These are phyloP conservation scores for Philotrypesis tridentata DNA, from an alignment of 1,140 invertebrate species.

Conservation along the genomic window DNA sequence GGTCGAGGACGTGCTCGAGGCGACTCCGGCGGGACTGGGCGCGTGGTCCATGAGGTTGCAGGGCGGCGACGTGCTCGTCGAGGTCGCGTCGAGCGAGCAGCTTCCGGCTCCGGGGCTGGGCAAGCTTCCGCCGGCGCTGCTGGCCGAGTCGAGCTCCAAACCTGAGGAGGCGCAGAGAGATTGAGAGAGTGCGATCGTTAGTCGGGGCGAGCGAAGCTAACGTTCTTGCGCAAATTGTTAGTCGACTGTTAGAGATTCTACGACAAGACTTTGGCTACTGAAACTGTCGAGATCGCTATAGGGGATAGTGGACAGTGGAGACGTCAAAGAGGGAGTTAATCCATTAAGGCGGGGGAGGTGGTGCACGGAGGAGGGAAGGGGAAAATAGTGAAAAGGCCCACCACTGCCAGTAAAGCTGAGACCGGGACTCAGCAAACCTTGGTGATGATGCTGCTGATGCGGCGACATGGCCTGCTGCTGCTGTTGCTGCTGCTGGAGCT, in stretches of 20 bases:
- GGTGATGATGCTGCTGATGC: constrained; percentile 76
- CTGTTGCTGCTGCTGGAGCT: constrained; percentile 75
- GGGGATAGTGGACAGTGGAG: background rate
- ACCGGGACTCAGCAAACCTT: constrained; percentile 78
- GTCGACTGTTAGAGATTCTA: background rate
- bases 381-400: constrained; percentile 55
- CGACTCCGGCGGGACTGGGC: constrained; percentile 78
- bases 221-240: constrained; percentile 9
- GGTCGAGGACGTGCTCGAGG: constrained; percentile 75
- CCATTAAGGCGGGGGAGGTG: background rate
- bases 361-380: background rate
- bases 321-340: background rate
- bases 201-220: background rate
- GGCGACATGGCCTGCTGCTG: constrained; percentile 74
- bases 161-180: constrained; percentile 58
- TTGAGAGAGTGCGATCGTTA: too few species aligned
- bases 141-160: constrained; percentile 83
- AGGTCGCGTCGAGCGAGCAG: constrained; percentile 79
- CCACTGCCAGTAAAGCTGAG: constrained; percentile 80
- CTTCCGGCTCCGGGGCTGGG: constrained; percentile 83
- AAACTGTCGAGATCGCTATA: background rate
- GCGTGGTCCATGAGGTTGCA: constrained; percentile 74
- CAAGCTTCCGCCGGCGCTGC: constrained; percentile 81
- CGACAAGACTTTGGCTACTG: background rate
- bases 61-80: constrained; percentile 75